Conservation (phyloP, 2,888 invertebrate species). For the Odontomyia ornata region DNA sequence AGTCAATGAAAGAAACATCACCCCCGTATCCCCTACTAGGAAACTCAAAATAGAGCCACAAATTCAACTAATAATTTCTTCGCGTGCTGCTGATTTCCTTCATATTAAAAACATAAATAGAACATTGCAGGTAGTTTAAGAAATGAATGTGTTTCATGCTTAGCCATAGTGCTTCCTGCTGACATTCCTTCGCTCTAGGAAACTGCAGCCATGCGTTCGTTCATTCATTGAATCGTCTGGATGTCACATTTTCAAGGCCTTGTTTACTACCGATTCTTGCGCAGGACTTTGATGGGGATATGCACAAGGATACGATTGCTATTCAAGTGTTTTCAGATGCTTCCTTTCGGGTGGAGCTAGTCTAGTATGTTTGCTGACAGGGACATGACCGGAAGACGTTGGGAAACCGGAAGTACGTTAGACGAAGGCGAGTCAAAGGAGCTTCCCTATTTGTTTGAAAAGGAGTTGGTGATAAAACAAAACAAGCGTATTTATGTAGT, state of each 20-base stretch:
- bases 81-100: conserved; percentile 7
- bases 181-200: background rate
- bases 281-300: background rate
- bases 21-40: background rate
- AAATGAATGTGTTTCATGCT: background rate
- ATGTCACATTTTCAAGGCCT: conserved; percentile 16
- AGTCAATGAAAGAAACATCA: too few species aligned
- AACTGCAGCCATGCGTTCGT: background rate
- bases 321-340: background rate
- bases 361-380: background rate
- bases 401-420: background rate
- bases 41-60: background rate
- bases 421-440: background rate
- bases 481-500: conserved; percentile 57
- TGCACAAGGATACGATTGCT: background rate
- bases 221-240: too few species aligned
- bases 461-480: conserved; percentile 59
- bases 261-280: background rate
- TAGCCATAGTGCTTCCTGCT: background rate
- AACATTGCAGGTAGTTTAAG: conserved; percentile 22
- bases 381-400: background rate
- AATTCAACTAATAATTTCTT: background rate
- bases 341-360: background rate
- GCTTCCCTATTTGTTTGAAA: conserved; percentile 59
- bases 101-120: background rate